A percentile compares a stretch with the other conserved stretches of the same genome.
These are phyloP conservation scores for Ictinia mississippiensis DNA, from an alignment of 2,797 vertebrate species.

Conservation along the genomic window DNA sequence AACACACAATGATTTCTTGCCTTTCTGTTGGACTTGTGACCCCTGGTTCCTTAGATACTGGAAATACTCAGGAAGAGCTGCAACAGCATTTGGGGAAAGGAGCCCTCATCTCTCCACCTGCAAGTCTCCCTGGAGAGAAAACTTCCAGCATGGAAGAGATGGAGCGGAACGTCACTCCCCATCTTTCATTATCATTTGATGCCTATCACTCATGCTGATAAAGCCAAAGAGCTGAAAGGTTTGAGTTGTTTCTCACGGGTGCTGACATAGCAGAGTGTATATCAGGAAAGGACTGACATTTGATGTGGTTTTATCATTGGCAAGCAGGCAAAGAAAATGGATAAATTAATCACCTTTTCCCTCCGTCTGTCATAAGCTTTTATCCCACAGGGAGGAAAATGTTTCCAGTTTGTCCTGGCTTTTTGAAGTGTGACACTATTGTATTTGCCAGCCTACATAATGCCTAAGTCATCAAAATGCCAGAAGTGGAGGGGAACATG, in stretches of 20 bases:
- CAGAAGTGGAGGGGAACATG: not conserved
- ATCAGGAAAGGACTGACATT: not conserved
- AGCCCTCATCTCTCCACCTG: not conserved
- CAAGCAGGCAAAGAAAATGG: not conserved
- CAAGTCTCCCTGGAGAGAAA: not conserved
- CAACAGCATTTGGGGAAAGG: not conserved
- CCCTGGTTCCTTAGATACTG: not conserved
- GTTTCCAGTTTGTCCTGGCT: conserved; percentile 21
- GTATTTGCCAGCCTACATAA: not conserved
- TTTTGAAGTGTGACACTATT: conserved; percentile 20
- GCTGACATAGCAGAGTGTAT: not conserved
- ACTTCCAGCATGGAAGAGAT: not conserved
- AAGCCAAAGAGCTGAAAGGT: not conserved
- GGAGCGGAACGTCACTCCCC: not conserved
- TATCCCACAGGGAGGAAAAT: not conserved
- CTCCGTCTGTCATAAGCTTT: conserved; percentile 12
- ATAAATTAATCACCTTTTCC: conserved; percentile 28
- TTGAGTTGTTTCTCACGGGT: not conserved
- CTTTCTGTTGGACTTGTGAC: not conserved
- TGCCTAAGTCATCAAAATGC: not conserved
- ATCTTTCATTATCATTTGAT: conserved; percentile 6
- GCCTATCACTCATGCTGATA: not conserved
- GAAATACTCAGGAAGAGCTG: not conserved
- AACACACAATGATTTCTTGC: not conserved
- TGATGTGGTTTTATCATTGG: conserved; percentile 29